phyloP scores from a whole-genome alignment of 2,888 invertebrate species.

The Salticus scenicus region DNA sequence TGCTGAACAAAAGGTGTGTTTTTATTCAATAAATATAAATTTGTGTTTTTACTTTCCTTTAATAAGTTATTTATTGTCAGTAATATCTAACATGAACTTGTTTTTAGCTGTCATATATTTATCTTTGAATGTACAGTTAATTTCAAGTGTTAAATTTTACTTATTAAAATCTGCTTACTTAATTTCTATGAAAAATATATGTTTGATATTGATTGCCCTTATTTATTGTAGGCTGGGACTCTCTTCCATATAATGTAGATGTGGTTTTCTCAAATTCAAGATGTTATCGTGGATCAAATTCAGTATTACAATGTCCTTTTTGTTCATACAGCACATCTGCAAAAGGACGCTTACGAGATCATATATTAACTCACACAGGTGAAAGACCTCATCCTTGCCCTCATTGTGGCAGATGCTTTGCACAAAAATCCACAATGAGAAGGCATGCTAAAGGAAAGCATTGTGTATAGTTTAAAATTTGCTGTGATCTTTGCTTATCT shows the following conservation, averaged over 20 bases:
- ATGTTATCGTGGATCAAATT: background rate
- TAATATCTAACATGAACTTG: too few relatives aligned
- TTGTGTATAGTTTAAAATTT: background rate
- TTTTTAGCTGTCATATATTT: too few relatives aligned
- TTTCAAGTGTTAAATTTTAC: too few relatives aligned
- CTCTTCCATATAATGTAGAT: constrained; percentile 1
- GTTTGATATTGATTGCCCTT: too few relatives aligned
- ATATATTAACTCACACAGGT: constrained; percentile 23
- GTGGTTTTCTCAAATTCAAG: background rate
- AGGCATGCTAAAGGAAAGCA: constrained; percentile 17
- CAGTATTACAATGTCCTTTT: constrained; percentile 13
- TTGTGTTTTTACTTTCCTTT: too few relatives aligned
- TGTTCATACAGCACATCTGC: constrained; percentile 23
- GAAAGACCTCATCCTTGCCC: constrained; percentile 19
- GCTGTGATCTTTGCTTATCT: too few relatives aligned
- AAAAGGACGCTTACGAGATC: constrained; percentile 25
- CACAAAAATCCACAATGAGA: constrained; percentile 22
- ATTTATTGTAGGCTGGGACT: background rate
- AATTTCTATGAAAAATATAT: too few relatives aligned
- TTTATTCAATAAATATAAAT: too few relatives aligned
- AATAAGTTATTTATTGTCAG: too few relatives aligned
- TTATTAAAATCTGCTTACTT: too few relatives aligned
- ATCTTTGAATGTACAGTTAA: too few relatives aligned
- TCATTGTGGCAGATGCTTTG: constrained; percentile 19
- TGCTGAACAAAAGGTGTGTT: too few relatives aligned